These are phyloP conservation scores for Oreochromis spilurus DNA, from an alignment of 2,113 vertebrate genomes.

Conservation along the genomic window DNA sequence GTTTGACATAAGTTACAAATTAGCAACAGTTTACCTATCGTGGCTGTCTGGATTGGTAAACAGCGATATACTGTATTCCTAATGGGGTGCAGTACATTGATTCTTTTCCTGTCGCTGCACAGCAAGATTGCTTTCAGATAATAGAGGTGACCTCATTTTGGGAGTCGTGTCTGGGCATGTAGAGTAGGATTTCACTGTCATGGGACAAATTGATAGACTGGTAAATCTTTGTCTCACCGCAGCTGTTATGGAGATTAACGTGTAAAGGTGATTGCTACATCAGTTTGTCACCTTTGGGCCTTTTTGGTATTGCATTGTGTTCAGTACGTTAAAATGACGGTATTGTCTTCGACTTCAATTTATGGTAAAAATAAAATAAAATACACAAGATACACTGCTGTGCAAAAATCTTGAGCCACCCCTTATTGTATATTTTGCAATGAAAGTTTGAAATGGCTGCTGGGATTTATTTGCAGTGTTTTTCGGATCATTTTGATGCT, in stretches of 20 bases:
- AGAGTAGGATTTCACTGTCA: constrained; percentile 2
- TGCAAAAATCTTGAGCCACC: background rate
- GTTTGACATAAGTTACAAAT: constrained; percentile 31
- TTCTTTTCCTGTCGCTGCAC: background rate
- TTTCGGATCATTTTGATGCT: background rate
- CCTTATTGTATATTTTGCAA: background rate
- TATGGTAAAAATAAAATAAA: background rate
- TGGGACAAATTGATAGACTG: constrained; percentile 8
- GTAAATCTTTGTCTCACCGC: background rate
- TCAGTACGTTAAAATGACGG: background rate
- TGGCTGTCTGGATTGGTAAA: background rate
- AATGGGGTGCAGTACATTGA: constrained; percentile 13
- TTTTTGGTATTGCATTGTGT: background rate
- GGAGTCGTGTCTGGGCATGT: constrained; percentile 47
- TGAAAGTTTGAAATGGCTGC: background rate
- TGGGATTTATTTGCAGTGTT: background rate
- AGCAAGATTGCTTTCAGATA: constrained; percentile 37
- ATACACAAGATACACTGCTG: background rate
- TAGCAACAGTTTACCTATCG: background rate
- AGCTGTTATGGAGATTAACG: background rate
- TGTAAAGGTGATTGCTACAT: background rate
- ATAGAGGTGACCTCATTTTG: constrained; percentile 51
- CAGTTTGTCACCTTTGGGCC: background rate
- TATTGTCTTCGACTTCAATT: background rate
- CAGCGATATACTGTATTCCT: background rate